phyloP scores from a whole-genome alignment of 1,140 invertebrate species.

The Parasteatoda tepidariorum region DNA sequence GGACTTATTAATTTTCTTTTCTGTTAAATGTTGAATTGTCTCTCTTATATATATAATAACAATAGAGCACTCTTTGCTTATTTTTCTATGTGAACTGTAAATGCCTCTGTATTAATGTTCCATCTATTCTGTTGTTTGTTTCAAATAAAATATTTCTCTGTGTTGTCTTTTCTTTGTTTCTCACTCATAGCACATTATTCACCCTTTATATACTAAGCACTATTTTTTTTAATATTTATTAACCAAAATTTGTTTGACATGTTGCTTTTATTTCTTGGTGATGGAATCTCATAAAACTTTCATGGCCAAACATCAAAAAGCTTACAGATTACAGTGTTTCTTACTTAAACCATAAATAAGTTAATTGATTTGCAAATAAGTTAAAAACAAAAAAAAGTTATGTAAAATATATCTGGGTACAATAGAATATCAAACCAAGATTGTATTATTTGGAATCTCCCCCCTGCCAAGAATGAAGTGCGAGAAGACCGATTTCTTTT shows the following conservation, averaged over 20 bases:
- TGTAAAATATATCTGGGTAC: too few relatives aligned
- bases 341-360: neutral
- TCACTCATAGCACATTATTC: slow-evolving; percentile 38
- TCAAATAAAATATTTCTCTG: slow-evolving; percentile 50
- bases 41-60: slow-evolving; percentile 8
- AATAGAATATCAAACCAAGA: too few relatives aligned
- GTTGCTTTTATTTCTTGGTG: neutral
- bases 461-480: too few relatives aligned
- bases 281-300: slow-evolving; percentile 43
- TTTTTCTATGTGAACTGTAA: slow-evolving; percentile 15
- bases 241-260: neutral
- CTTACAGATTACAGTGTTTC: neutral
- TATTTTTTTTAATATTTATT: neutral
- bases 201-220: slow-evolving; percentile 21
- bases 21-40: slow-evolving; percentile 1
- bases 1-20: slow-evolving; percentile 22
- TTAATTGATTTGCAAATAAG: neutral
- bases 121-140: slow-evolving; percentile 28
- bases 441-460: too few relatives aligned
- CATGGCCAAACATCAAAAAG: slow-evolving; percentile 37
- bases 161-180: slow-evolving; percentile 45
- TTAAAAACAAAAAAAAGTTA: too few relatives aligned
- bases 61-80: slow-evolving; percentile 39
- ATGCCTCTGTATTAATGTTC: slow-evolving; percentile 39
- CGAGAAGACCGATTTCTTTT: too few relatives aligned